Evolutionary conservation across 2,797 vertebrate species (phyloP).

Genomic region (Carcharodon carcharias): DNA sequence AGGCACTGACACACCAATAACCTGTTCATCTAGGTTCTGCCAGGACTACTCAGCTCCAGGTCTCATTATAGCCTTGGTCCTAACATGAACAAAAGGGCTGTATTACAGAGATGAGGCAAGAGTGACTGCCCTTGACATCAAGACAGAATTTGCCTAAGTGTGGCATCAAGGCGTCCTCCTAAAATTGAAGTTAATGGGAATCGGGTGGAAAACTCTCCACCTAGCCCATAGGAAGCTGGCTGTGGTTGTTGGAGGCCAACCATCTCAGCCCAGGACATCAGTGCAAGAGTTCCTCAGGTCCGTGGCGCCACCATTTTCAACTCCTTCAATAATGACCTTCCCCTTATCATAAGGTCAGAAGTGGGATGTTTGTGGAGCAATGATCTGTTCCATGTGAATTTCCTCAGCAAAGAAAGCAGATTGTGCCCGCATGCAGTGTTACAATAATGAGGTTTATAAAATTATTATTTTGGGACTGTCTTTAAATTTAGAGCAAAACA

Average conservation of each 20-base stretch:
- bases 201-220: neutral
- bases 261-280: neutral
- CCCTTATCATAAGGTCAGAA: no score
- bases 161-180: neutral
- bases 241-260: neutral
- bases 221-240: neutral
- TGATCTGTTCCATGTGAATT: no score
- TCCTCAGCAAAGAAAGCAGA: neutral
- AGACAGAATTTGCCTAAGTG: no score
- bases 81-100: neutral
- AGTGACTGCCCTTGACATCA: neutral
- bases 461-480: no score
- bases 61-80: neutral
- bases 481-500: no score
- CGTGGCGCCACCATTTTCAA: no score
- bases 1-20: no score
- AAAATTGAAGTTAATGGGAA: neutral
- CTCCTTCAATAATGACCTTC: no score
- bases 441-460: no score
- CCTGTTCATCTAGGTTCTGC: no score
- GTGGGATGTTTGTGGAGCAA: no score
- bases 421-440: neutral
- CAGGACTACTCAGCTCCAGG: no score
- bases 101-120: neutral
- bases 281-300: neutral